phyloP scores from a whole-genome alignment of 1,140 invertebrate species.

The Spodoptera frugiperda region DNA sequence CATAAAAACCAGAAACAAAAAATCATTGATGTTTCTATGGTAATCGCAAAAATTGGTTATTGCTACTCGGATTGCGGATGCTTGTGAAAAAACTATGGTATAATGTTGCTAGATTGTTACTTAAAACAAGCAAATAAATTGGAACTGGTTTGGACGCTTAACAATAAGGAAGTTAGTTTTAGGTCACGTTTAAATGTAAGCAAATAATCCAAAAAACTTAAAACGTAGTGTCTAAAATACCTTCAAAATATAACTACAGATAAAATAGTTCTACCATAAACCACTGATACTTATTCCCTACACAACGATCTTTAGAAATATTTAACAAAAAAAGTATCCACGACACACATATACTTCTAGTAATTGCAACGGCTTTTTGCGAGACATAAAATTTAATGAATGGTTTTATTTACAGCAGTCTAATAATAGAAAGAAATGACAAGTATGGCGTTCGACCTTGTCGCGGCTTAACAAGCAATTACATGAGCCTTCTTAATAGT shows the following conservation, averaged over 20 bases:
- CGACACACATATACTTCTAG: background rate
- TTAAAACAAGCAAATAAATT: background rate
- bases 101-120: too few species aligned
- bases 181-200: too few species aligned
- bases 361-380: background rate
- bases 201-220: too few species aligned
- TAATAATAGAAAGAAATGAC: slow-evolving; percentile 62
- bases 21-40: slow-evolving; percentile 23
- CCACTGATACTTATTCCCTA: too few species aligned
- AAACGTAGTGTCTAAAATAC: too few species aligned
- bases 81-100: background rate
- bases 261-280: background rate
- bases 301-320: too few species aligned
- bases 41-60: slow-evolving; percentile 15
- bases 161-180: background rate
- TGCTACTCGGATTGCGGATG: background rate
- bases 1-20: slow-evolving; percentile 9
- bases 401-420: slow-evolving; percentile 44
- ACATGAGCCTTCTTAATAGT: slow-evolving; percentile 64
- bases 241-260: background rate
- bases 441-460: slow-evolving; percentile 42
- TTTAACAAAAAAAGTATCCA: background rate
- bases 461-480: slow-evolving; percentile 56
- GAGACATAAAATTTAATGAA: slow-evolving; percentile 26
- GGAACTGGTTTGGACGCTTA: background rate